Percentiles rank a stretch among this genome's conserved stretches.
These are phyloP conservation scores for Euglossa dilemma DNA, from an alignment of 1,140 invertebrate species.

Conservation along the genomic window DNA sequence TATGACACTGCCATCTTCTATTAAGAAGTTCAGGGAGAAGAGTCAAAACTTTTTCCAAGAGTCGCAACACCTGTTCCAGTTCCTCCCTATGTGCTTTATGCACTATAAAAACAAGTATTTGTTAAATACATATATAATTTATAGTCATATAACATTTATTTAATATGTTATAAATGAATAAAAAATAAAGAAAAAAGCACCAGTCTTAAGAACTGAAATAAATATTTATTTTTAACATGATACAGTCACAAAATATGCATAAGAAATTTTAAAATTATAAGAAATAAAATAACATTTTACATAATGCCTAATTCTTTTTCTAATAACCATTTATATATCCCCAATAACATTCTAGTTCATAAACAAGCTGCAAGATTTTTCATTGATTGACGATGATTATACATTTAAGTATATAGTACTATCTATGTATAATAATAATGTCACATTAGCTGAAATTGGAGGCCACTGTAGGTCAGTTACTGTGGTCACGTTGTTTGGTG, in stretches of 20 bases:
- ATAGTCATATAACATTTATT: neutral
- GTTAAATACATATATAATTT: neutral
- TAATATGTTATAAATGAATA: conserved; percentile 1
- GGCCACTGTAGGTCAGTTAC: conserved; percentile 64
- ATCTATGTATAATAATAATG: conserved; percentile 64
- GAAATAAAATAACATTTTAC: neutral
- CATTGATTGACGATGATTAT: neutral
- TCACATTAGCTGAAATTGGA: conserved; percentile 71
- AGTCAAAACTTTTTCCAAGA: conserved; percentile 93
- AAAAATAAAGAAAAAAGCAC: conserved; percentile 25
- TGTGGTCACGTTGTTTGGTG: conserved; percentile 72
- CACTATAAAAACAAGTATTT: conserved; percentile 84
- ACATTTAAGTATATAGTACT: conserved; percentile 28
- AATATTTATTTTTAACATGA: no score
- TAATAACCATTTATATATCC: neutral
- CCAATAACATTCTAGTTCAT: neutral
- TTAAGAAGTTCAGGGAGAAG: conserved; percentile 94
- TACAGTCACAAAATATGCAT: no score
- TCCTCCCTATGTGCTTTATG: conserved; percentile 97
- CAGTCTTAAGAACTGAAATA: neutral
- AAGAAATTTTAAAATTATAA: neutral
- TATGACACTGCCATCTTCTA: conserved; percentile 97
- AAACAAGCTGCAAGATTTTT: neutral
- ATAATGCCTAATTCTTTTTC: neutral
- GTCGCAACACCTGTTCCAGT: conserved; percentile 92